Evolutionary conservation across 2,888 invertebrate genomes (phyloP).

Genomic region (Andrena fulva): DNA sequence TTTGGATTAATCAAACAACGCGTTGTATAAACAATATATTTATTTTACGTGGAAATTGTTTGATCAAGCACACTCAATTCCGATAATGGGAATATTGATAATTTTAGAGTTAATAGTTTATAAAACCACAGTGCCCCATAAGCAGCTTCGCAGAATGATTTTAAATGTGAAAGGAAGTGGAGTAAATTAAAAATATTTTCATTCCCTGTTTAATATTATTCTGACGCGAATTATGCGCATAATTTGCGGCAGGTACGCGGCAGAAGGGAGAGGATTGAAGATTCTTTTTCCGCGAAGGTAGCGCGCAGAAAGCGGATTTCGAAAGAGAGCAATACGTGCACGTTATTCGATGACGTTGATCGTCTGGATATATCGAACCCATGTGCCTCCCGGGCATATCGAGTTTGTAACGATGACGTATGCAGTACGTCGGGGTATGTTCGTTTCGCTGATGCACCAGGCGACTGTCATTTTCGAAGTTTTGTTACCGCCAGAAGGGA

Average conservation of each 20-base stretch:
- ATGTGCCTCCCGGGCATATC: constrained; percentile 36
- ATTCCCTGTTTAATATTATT: background rate
- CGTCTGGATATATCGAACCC: constrained; percentile 41
- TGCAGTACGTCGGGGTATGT: constrained; percentile 16
- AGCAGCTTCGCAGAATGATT: too few relatives aligned
- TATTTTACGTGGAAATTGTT: too few relatives aligned
- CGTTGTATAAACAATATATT: too few relatives aligned
- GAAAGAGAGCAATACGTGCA: constrained; percentile 20
- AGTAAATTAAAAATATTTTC: constrained; percentile 2
- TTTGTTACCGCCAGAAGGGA: constrained; percentile 11
- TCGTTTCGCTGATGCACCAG: constrained; percentile 9
- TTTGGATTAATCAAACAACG: too few relatives aligned
- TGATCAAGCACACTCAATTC: too few relatives aligned
- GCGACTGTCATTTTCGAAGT: constrained; percentile 40
- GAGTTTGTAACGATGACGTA: constrained; percentile 42
- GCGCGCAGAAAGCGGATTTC: constrained; percentile 1
- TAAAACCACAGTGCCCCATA: too few relatives aligned
- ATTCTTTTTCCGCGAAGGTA: constrained; percentile 3
- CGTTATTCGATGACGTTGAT: constrained; percentile 48
- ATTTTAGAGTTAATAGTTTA: too few relatives aligned
- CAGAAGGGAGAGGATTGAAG: background rate
- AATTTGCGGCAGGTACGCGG: background rate
- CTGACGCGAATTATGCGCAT: background rate
- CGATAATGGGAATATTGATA: too few relatives aligned
- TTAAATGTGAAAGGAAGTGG: too few relatives aligned